Evolutionary conservation across 2,888 invertebrate species (phyloP), one percentile per base, ranked within the genome.

Genomic region (Cynaeus angustus): DNA sequence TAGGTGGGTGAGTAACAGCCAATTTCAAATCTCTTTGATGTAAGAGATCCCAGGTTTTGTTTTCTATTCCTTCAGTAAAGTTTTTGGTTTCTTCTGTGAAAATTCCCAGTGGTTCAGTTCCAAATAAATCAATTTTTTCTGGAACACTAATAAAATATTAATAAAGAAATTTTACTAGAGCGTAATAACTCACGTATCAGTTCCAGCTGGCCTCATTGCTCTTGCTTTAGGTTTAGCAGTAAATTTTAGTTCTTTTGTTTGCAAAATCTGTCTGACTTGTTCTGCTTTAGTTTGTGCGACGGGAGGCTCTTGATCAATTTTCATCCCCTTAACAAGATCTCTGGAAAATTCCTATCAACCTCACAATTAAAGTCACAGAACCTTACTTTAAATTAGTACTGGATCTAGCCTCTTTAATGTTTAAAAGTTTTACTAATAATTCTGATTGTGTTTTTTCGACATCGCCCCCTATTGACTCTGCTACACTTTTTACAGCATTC

Each of bases 251-350:
- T 90, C 88, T 81, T 26, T 12, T 43, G 28, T 13, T 10, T 50
- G 33, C 21, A 81, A 67, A 67, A 80, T 71, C 62, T 70, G 70
- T 59, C 86, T 86, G 0, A 90, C 88, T 82, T 88, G 88, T 66
- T 88, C 86, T 0, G 89, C 89, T 78, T 88, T 84, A 0, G 86
- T 21, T 21, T 21, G 21, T 21, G 21, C 21, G 1, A 4, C 21
- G 4, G 21, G 21, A 4, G 21, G 21, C 21, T 87, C 83, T 26
- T 89, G 88, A 79, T 94, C 94, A 45, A 94, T 89, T 83, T 93
- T 92, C 94, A 94, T 94, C 30, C 91, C 92, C 30, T 90, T 88
- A 70, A 94, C 86, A 13, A 94, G 84, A 66, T 93, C 91, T 85
- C 93, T 94, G 81, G 12, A 58, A 56, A 48, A 38, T 68, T n/a